Conservation (phyloP, 1,140 invertebrate genomes). For the Orius insidiosus region DNA sequence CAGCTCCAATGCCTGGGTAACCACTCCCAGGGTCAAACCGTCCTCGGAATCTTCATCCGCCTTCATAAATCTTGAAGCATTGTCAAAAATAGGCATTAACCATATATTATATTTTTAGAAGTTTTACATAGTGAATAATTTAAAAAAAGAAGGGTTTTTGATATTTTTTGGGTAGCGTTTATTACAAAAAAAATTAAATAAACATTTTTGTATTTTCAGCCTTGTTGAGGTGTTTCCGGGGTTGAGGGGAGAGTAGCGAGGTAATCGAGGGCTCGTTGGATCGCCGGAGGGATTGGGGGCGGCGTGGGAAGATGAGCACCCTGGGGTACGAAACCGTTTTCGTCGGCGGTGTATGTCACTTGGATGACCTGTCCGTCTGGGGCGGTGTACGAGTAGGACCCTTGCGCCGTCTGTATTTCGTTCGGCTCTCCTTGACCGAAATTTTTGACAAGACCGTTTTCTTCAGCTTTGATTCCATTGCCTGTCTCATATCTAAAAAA, state of each 20-base stretch:
- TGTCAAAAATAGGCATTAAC: too few relatives aligned
- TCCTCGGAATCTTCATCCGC: too few relatives aligned
- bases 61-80: too few relatives aligned
- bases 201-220: not conserved
- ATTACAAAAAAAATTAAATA: conserved; percentile 1
- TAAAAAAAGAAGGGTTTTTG: too few relatives aligned
- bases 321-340: conserved; percentile 38
- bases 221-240: not conserved
- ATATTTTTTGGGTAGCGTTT: not conserved
- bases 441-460: conserved; percentile 36
- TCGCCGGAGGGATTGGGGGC: conserved; percentile 42
- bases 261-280: conserved; percentile 35
- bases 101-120: too few relatives aligned
- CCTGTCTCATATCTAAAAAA: conserved; percentile 47
- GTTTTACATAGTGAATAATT: too few relatives aligned
- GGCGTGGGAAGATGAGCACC: conserved; percentile 43
- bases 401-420: conserved; percentile 17
- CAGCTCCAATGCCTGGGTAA: too few relatives aligned
- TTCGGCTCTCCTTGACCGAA: conserved; percentile 29
- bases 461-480: conserved; percentile 48
- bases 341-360: conserved; percentile 55
- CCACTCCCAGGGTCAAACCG: too few relatives aligned
- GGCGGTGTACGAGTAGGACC: conserved; percentile 40
- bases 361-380: conserved; percentile 50
- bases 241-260: conserved; percentile 9